Percentiles rank a stretch among this genome's conserved stretches.
Evolutionary conservation across 2,888 invertebrate species (phyloP).

Genomic region (Xestia rhomboidea): DNA sequence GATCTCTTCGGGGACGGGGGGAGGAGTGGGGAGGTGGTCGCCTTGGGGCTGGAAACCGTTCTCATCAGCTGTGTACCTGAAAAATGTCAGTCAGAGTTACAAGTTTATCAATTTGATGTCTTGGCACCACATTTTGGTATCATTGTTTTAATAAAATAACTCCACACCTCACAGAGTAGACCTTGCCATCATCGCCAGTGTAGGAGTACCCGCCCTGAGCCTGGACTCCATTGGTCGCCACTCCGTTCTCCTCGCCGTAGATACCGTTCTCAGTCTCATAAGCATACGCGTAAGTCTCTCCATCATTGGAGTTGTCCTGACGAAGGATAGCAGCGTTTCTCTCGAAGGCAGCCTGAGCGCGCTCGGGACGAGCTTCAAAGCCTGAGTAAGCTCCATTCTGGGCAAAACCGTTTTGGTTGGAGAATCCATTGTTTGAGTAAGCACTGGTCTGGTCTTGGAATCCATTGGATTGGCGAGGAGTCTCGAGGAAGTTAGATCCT

Average conservation of each 20-base stretch:
- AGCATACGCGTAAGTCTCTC: slow-evolving; percentile 82
- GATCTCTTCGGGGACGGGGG: slow-evolving; percentile 86
- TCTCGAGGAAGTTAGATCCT: slow-evolving; percentile 65
- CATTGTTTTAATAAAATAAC: fast-evolving
- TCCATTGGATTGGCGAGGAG: slow-evolving; percentile 59
- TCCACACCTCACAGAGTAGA: slow-evolving; percentile 83
- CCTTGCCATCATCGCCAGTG: slow-evolving; percentile 86
- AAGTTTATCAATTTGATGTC: no score
- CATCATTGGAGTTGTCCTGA: slow-evolving; percentile 82
- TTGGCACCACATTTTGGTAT: no score
- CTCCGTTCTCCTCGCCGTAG: slow-evolving; percentile 84
- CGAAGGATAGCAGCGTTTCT: slow-evolving; percentile 85
- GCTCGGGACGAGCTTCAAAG: slow-evolving; percentile 75
- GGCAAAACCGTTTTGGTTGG: slow-evolving; percentile 52
- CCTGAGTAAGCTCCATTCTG: slow-evolving; percentile 65
- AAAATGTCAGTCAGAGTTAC: not conserved
- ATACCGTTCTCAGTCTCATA: slow-evolving; percentile 88
- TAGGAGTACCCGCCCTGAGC: slow-evolving; percentile 86
- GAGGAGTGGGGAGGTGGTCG: slow-evolving; percentile 86
- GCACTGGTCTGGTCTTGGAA: slow-evolving; percentile 54
- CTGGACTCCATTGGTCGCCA: slow-evolving; percentile 85
- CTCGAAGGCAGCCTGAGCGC: slow-evolving; percentile 83
- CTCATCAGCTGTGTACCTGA: slow-evolving; percentile 86
- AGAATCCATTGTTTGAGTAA: slow-evolving; percentile 48
- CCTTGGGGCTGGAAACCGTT: slow-evolving; percentile 86